Evolutionary conservation across 2,113 vertebrate genomes (phyloP).

Genomic region (Nematolebias whitei): DNA sequence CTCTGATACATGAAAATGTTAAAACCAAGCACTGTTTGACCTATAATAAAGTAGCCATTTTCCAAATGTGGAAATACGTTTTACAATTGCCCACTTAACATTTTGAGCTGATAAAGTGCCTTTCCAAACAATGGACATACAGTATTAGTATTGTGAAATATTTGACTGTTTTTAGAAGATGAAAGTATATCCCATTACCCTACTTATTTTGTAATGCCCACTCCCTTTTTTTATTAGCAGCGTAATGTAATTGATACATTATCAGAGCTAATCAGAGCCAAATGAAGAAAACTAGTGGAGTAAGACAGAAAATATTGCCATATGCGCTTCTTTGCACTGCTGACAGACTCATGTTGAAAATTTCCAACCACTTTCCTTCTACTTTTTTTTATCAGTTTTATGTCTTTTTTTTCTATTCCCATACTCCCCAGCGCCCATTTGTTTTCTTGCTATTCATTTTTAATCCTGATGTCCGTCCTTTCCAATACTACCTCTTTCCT

Average conservation of each 20-base stretch:
- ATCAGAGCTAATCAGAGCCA: conserved; percentile 91
- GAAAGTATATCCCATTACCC: conserved; percentile 65
- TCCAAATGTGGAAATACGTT: neutral
- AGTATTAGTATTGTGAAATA: conserved; percentile 4
- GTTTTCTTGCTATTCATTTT: conserved; percentile 39
- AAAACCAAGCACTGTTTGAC: neutral
- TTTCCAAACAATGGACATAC: conserved; percentile 2
- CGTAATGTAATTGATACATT: conserved; percentile 88
- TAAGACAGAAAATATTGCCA: conserved; percentile 87
- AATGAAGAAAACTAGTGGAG: conserved; percentile 90
- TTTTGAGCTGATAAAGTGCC: neutral
- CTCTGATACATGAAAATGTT: neutral
- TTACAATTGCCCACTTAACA: conserved; percentile 7
- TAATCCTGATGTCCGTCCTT: conserved; percentile 33
- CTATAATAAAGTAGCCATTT: neutral
- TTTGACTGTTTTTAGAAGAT: conserved; percentile 57
- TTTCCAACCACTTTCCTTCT: conserved; percentile 20
- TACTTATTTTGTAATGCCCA: conserved; percentile 48
- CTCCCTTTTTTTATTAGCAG: conserved; percentile 71
- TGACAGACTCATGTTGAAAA: conserved; percentile 26
- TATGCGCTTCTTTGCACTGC: conserved; percentile 62
- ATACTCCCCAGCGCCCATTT: conserved; percentile 1
- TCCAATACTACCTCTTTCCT: conserved; percentile 22
- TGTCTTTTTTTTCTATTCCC: conserved; percentile 21
- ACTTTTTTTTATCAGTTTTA: conserved; percentile 7